Evolutionary conservation across 2,888 invertebrate genomes (phyloP).

Genomic region (Hemaris fuciformis): DNA sequence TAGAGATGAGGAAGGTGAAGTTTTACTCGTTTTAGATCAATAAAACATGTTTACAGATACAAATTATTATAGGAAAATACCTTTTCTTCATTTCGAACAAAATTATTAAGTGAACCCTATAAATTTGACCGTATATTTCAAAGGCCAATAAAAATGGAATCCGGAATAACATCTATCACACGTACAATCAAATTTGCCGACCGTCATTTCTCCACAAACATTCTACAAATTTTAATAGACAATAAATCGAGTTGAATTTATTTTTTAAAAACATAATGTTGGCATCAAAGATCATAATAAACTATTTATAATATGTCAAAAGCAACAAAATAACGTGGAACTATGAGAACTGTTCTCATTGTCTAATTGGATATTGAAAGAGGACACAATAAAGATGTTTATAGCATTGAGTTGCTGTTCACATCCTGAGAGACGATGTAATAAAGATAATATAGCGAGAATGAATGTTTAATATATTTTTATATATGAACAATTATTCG

Average conservation of each 20-base stretch:
- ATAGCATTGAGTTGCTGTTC: background rate
- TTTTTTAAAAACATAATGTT: conserved; percentile 9
- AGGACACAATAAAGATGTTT: conserved; percentile 28
- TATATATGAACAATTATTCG: no score
- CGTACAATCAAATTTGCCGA: conserved; percentile 2
- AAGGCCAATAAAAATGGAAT: background rate
- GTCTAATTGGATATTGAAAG: conserved; percentile 38
- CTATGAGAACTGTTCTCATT: conserved; percentile 15
- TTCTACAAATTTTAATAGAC: conserved; percentile 9
- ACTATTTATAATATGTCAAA: conserved; percentile 14
- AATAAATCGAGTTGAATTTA: conserved; percentile 10
- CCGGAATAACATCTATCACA: background rate
- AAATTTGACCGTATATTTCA: background rate
- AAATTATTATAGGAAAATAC: background rate
- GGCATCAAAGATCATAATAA: conserved; percentile 14
- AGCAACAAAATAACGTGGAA: conserved; percentile 7
- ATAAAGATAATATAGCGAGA: background rate
- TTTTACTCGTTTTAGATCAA: no score
- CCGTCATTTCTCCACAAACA: background rate
- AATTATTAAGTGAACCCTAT: background rate
- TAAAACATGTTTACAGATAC: no score
- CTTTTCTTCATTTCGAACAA: background rate
- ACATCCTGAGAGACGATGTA: conserved; percentile 17
- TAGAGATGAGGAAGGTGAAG: no score
- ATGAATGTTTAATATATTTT: background rate